Evolutionary conservation across 2,113 vertebrate species (phyloP), one percentile per base, ranked within the genome.

Genomic region (Nothobranchius furzeri): DNA sequence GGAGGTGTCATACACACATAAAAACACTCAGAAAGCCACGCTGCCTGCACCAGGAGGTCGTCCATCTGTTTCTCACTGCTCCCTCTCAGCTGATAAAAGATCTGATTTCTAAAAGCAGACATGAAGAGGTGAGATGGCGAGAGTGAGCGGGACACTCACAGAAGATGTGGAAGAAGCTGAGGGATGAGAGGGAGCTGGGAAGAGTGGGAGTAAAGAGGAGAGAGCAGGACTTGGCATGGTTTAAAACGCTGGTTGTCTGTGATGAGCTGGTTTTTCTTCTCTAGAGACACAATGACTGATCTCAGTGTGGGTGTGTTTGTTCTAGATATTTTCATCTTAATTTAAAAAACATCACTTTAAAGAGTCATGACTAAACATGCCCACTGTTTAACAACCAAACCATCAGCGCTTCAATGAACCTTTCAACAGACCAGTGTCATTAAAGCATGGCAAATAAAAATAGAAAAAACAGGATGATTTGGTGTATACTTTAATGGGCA

Each of bases 231-330:
- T 77, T 80, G 84, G 82, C 76, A 72, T 48, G 82, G 71, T 82
- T 83, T 71, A 47, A 79, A 77, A 73, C 61, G n/a, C 64, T 77
- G 81, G 62, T 78, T 65, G 73, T 82, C 68, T 84, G 74, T 78
- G 63, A 25, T 57, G 71, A 64, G 46, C 47, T 70, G 73, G 43
- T 82, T 54, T 64, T 54, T 64, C 20, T 63, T 75, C 60, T 81
- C 73, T 46, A 68, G 60, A 84, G 81, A 83, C 59, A 90, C 81
- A 85, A 81, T 76, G 79, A 81, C 73, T 62, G 84, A 78, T 67
- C 68, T 74, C 37, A 11, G 85, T 45, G 87, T 89, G 82, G 85
- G 88, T 61, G 82, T 89, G 79, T 85, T 79, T 87, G 73, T 85
- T 86, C 81, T 73, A 69, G 77, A 88, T 85, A 86, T 75, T 80